These are phyloP conservation scores for Leucosticte australis DNA, from an alignment of 2,113 vertebrate species.

Conservation along the genomic window DNA sequence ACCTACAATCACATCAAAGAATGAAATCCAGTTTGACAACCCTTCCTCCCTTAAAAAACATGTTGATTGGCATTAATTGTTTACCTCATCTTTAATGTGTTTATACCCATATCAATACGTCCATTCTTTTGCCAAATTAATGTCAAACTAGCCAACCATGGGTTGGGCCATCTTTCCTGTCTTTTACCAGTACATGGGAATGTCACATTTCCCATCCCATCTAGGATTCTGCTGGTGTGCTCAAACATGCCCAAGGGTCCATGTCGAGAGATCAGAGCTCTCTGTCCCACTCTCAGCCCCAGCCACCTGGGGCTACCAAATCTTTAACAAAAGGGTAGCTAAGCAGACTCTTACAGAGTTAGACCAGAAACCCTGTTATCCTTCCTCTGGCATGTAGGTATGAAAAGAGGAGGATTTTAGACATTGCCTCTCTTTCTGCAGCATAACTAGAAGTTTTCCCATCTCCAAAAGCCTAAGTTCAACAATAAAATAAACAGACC, in stretches of 20 bases:
- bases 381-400: background rate
- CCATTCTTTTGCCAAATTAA: slow-evolving; percentile 19
- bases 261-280: background rate
- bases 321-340: background rate
- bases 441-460: background rate
- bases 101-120: background rate
- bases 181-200: background rate
- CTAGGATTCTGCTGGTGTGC: background rate
- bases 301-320: background rate
- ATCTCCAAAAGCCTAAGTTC: background rate
- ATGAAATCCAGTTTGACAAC: slow-evolving; percentile 17
- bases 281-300: background rate
- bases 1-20: slow-evolving; percentile 33
- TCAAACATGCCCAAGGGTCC: background rate
- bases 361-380: background rate
- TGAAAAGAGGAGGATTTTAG: background rate
- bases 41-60: slow-evolving; percentile 19
- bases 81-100: slow-evolving; percentile 15
- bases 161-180: background rate
- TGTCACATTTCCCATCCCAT: background rate
- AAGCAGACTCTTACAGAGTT: background rate
- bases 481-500: background rate
- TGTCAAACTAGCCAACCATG: background rate
- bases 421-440: background rate
- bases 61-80: slow-evolving; percentile 42